Conservation (phyloP, 2,888 invertebrate species). For the Cheilosia vernalis region DNA sequence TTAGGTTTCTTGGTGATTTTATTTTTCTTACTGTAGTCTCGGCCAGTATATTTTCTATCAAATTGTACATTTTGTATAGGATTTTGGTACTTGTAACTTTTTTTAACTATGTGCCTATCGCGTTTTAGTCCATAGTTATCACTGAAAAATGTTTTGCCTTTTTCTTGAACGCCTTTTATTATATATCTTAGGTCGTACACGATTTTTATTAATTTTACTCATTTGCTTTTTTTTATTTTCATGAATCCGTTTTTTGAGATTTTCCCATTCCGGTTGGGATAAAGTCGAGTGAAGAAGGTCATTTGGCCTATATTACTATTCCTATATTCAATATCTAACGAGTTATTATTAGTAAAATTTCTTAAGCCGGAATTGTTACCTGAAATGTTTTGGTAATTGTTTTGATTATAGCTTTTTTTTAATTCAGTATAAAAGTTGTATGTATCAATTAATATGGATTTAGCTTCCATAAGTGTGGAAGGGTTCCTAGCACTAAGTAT, state of each 20-base stretch:
- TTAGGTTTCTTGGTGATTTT: too few relatives aligned
- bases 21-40: not conserved
- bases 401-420: constrained; percentile 5
- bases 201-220: not conserved
- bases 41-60: not conserved
- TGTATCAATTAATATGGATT: constrained; percentile 29
- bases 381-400: not conserved
- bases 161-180: constrained; percentile 2
- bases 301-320: too few relatives aligned
- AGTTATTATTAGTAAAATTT: too few relatives aligned
- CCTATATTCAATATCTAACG: too few relatives aligned
- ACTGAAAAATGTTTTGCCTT: constrained; percentile 45
- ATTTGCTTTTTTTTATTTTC: not conserved
- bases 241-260: not conserved
- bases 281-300: too few relatives aligned
- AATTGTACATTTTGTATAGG: constrained; percentile 5
- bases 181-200: not conserved
- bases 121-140: constrained; percentile 55
- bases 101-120: constrained; percentile 44
- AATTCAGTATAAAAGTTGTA: constrained; percentile 30
- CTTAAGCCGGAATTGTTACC: too few relatives aligned
- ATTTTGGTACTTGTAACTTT: constrained; percentile 11
- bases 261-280: not conserved
- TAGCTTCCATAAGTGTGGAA: constrained; percentile 33
- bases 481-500: constrained; percentile 36